phyloP scores from a whole-genome alignment of 2,797 vertebrate genomes.

The Sebastes baramenuke region DNA sequence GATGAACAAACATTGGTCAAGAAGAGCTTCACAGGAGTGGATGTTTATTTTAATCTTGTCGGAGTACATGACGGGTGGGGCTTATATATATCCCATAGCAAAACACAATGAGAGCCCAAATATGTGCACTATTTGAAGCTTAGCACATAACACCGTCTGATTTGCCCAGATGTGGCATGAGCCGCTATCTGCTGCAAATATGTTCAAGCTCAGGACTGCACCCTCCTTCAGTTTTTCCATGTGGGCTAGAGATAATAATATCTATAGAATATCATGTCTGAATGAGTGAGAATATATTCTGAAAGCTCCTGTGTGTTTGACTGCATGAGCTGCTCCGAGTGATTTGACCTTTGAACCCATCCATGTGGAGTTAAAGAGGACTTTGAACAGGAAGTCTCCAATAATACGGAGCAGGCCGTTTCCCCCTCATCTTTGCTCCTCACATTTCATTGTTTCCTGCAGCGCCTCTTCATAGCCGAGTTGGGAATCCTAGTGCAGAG shows the following conservation, averaged over 20 bases:
- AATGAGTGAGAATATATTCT: background rate
- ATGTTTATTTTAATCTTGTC: constrained; percentile 19
- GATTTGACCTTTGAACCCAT: constrained; percentile 69
- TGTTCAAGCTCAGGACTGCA: background rate
- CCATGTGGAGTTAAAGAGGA: constrained; percentile 26
- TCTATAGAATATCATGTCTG: background rate
- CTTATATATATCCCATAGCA: background rate
- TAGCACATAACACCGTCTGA: background rate
- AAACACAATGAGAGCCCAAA: constrained; percentile 7
- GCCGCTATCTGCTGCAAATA: background rate
- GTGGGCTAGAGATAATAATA: background rate
- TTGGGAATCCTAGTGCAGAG: background rate
- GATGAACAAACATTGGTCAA: background rate
- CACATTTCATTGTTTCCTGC: constrained; percentile 72
- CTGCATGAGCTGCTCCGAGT: constrained; percentile 29
- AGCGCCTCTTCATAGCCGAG: constrained; percentile 7
- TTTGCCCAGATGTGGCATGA: background rate
- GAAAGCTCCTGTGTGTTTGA: constrained; percentile 20
- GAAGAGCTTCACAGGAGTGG: background rate
- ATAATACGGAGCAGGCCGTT: constrained; percentile 59
- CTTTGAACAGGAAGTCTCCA: constrained; percentile 63
- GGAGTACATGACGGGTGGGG: background rate
- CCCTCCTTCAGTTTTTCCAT: background rate
- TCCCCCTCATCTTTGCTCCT: constrained; percentile 60
- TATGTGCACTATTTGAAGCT: background rate